Conservation (phyloP, 2,113 vertebrate genomes). For the Saccopteryx leptura region DNA sequence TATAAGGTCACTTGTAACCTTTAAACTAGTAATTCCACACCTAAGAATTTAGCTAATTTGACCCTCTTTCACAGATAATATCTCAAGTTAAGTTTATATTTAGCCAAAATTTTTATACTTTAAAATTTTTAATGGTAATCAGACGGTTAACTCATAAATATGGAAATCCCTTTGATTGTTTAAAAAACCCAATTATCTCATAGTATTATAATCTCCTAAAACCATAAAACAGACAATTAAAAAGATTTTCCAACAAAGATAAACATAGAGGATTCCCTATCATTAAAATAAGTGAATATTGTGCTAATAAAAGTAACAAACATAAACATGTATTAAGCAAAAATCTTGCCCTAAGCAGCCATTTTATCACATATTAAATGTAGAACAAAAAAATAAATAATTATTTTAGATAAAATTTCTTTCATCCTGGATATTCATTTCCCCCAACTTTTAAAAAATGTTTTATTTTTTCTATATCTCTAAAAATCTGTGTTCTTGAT, state of each 20-base stretch:
- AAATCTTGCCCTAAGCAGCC: not conserved
- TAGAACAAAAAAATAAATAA: not conserved
- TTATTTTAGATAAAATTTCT: slow-evolving; percentile 8
- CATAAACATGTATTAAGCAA: not conserved
- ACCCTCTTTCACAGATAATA: not conserved
- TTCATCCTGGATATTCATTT: not conserved
- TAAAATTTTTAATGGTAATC: slow-evolving; percentile 5
- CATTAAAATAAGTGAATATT: not conserved
- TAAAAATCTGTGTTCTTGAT: not conserved
- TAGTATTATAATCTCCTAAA: not conserved
- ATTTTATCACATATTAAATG: not conserved
- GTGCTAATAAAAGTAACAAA: slow-evolving; percentile 24
- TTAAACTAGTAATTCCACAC: not conserved
- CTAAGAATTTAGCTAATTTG: not conserved
- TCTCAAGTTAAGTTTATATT: not conserved
- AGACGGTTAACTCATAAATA: not conserved
- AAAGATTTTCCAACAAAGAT: not conserved
- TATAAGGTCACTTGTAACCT: not conserved
- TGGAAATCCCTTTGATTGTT: not conserved
- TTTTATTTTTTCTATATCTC: not conserved
- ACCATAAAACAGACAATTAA: not conserved
- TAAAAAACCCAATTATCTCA: not conserved
- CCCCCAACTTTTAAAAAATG: not conserved
- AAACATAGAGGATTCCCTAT: not conserved
- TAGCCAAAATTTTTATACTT: not conserved